These are phyloP conservation scores for Chelonia mydas DNA, from an alignment of 2,797 vertebrate genomes.

Conservation along the genomic window DNA sequence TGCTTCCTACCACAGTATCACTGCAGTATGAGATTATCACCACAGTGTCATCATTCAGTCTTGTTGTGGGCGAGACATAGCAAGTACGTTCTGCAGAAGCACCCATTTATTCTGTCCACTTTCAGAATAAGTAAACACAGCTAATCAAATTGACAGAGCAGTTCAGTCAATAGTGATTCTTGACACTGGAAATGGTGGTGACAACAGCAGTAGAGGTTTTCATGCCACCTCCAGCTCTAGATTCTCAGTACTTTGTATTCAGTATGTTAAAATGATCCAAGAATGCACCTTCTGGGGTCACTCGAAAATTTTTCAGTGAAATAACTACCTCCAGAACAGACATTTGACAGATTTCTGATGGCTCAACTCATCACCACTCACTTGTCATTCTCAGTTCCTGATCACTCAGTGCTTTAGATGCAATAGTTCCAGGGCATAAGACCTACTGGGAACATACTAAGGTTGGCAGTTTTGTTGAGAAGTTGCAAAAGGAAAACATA, in stretches of 20 bases:
- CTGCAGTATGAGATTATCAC: not conserved
- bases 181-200: not conserved
- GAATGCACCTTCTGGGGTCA: not conserved
- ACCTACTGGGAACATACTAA: constrained; percentile 13
- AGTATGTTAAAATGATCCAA: not conserved
- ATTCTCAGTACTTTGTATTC: not conserved
- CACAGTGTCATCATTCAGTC: not conserved
- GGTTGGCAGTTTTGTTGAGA: constrained; percentile 16
- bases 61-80: not conserved
- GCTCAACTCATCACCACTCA: constrained; percentile 8
- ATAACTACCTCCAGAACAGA: not conserved
- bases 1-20: not conserved
- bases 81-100: not conserved
- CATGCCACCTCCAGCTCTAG: not conserved
- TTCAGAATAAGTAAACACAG: not conserved
- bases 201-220: not conserved
- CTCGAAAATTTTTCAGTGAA: not conserved
- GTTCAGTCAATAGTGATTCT: not conserved
- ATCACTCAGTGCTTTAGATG: constrained; percentile 25
- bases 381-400: constrained; percentile 10
- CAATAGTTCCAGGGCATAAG: constrained; percentile 6
- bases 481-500: constrained; percentile 41
- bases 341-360: constrained; percentile 46
- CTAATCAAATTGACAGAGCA: not conserved
- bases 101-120: not conserved